Evolutionary conservation across 2,888 invertebrate species (phyloP).

Genomic region (Oscheius sp.): DNA sequence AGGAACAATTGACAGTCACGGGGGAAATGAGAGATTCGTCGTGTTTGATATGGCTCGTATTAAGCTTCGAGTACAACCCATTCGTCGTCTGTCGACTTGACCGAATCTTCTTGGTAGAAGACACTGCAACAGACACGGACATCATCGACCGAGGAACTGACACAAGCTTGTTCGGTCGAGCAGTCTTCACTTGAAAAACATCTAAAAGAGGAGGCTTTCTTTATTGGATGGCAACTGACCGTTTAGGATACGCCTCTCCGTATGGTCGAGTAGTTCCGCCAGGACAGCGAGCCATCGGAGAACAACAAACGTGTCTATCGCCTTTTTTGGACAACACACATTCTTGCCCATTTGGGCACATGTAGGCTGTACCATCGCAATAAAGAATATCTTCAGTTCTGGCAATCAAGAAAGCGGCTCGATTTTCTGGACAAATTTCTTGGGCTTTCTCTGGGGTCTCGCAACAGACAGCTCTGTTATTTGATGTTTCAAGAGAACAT

Average conservation of each 20-base stretch:
- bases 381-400: constrained; percentile 28
- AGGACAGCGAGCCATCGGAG: constrained; percentile 10
- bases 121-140: constrained; percentile 20
- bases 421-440: constrained; percentile 25
- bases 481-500: constrained; percentile 51
- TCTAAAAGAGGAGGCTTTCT: background rate
- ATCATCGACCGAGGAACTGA: constrained; percentile 3
- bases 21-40: constrained; percentile 9
- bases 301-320: constrained; percentile 26
- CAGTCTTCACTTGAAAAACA: constrained; percentile 24
- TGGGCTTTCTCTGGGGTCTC: constrained; percentile 11
- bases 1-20: background rate
- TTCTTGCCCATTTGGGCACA: constrained; percentile 31
- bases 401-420: constrained; percentile 17
- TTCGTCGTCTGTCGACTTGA: constrained; percentile 1
- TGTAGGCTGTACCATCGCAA: constrained; percentile 29
- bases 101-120: background rate
- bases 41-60: constrained; percentile 3
- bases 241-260: background rate
- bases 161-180: constrained; percentile 1
- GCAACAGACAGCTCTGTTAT: constrained; percentile 50
- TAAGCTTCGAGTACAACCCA: constrained; percentile 34
- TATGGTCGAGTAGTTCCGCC: background rate
- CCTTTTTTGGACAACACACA: constrained; percentile 17
- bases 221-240: background rate